Conservation (phyloP, 2,888 invertebrate genomes). For the Orthosia gracilis region DNA sequence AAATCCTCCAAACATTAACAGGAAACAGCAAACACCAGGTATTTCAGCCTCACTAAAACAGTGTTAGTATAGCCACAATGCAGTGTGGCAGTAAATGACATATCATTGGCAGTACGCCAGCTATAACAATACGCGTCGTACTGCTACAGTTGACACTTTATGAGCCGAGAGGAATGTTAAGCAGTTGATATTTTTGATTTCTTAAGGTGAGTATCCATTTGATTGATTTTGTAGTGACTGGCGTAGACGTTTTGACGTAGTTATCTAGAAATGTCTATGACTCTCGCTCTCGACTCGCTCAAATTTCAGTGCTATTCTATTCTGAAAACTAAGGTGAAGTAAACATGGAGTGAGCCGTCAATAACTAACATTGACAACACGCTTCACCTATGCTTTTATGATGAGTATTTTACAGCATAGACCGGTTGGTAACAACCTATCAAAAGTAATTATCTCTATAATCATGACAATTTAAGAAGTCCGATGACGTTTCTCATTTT, state of each 20-base stretch:
- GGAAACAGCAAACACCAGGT: slow-evolving; percentile 12
- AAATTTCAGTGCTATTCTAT: no score
- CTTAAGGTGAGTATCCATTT: slow-evolving; percentile 41
- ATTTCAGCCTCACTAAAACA: slow-evolving; percentile 34
- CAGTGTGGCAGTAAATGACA: slow-evolving; percentile 49
- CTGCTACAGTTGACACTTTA: slow-evolving; percentile 52
- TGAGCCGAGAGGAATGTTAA: slow-evolving; percentile 60
- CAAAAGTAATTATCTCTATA: no score
- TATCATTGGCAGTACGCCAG: slow-evolving; percentile 51
- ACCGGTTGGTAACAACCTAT: no score
- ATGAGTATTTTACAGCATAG: no score
- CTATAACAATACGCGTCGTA: slow-evolving; percentile 52
- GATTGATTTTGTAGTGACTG: slow-evolving; percentile 9
- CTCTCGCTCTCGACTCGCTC: no score
- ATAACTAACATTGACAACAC: no score
- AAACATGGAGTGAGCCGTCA: no score
- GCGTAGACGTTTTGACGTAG: not conserved
- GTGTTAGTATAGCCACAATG: slow-evolving; percentile 41
- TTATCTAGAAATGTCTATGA: not conserved
- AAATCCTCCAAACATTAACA: slow-evolving; percentile 1
- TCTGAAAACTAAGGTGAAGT: no score
- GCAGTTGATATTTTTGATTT: slow-evolving; percentile 55
- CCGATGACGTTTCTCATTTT: no score
- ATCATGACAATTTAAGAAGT: no score
- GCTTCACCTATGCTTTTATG: no score